Conservation (phyloP, 2,113 vertebrate species). For the Tupaia chinensis region DNA sequence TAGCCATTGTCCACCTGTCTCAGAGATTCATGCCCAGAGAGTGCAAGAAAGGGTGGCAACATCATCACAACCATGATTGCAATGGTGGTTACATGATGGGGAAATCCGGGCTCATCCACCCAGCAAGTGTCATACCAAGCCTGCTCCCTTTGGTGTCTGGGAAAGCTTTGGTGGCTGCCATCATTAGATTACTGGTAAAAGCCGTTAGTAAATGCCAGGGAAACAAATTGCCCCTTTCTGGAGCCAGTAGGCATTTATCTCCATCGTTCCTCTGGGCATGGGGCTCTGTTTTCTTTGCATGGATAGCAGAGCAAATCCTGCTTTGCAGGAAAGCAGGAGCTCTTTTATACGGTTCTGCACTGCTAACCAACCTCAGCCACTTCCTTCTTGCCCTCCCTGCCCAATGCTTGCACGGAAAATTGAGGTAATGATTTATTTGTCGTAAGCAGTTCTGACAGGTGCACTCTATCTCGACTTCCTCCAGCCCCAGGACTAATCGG, state of each 20-base stretch:
- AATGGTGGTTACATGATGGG: not conserved
- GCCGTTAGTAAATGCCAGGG: slow-evolving; percentile 58
- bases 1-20: not conserved
- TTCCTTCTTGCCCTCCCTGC: not conserved
- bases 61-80: not conserved
- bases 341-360: slow-evolving; percentile 66
- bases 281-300: slow-evolving; percentile 58
- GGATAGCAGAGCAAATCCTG: slow-evolving; percentile 65
- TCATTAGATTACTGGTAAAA: slow-evolving; percentile 39
- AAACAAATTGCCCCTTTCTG: slow-evolving; percentile 64
- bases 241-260: slow-evolving; percentile 70
- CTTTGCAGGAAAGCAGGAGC: slow-evolving; percentile 31
- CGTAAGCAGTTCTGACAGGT: slow-evolving; percentile 71
- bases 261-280: slow-evolving; percentile 17
- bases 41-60: slow-evolving; percentile 6
- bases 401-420: slow-evolving; percentile 69
- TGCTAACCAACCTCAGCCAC: slow-evolving; percentile 40
- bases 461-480: slow-evolving; percentile 77
- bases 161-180: slow-evolving; percentile 27
- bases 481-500: slow-evolving; percentile 70
- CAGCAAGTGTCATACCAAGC: not conserved
- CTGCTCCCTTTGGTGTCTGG: not conserved
- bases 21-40: not conserved
- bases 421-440: slow-evolving; percentile 82
- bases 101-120: not conserved